Evolutionary conservation across 2,797 vertebrate genomes (phyloP).

Genomic region (Sebastes baramenuke): DNA sequence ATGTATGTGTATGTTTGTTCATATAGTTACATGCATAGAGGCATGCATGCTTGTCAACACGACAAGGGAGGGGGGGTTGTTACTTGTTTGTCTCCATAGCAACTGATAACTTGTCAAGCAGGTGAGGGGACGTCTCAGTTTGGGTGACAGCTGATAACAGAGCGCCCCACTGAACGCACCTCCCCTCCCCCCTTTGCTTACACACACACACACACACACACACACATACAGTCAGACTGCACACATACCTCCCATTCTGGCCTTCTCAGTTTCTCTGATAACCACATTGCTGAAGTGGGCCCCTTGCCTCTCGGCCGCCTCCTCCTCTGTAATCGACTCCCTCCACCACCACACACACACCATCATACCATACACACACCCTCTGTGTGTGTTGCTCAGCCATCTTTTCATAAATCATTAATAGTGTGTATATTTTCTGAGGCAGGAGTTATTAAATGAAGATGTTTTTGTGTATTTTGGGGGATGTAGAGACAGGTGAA

Average conservation of each 20-base stretch:
- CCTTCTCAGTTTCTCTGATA: slow-evolving; percentile 74
- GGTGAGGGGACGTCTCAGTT: slow-evolving; percentile 41
- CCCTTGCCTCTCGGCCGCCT: slow-evolving; percentile 47
- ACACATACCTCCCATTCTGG: slow-evolving; percentile 62
- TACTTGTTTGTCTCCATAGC: slow-evolving; percentile 52
- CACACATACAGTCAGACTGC: slow-evolving; percentile 11
- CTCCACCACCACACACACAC: neutral
- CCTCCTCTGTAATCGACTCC: slow-evolving; percentile 48
- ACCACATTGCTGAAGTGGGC: slow-evolving; percentile 78
- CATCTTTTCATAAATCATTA: slow-evolving; percentile 5
- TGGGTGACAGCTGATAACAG: slow-evolving; percentile 77
- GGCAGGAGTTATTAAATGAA: neutral
- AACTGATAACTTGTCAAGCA: slow-evolving; percentile 61
- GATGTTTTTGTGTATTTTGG: neutral
- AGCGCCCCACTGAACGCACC: slow-evolving; percentile 45
- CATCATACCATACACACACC: neutral
- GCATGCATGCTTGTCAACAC: slow-evolving; percentile 10
- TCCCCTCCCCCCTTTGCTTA: slow-evolving; percentile 5
- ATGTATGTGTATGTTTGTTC: neutral
- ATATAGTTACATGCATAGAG: neutral
- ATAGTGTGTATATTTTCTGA: slow-evolving; percentile 3
- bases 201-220: slow-evolving; percentile 12
- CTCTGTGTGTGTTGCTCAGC: neutral
- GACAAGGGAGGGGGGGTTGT: neutral
- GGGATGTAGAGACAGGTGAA: slow-evolving; percentile 4